A percentile compares a stretch with the other conserved stretches of the same genome.
phyloP scores from a whole-genome alignment of 2,113 vertebrate genomes.

The Stigmatopora argus region DNA sequence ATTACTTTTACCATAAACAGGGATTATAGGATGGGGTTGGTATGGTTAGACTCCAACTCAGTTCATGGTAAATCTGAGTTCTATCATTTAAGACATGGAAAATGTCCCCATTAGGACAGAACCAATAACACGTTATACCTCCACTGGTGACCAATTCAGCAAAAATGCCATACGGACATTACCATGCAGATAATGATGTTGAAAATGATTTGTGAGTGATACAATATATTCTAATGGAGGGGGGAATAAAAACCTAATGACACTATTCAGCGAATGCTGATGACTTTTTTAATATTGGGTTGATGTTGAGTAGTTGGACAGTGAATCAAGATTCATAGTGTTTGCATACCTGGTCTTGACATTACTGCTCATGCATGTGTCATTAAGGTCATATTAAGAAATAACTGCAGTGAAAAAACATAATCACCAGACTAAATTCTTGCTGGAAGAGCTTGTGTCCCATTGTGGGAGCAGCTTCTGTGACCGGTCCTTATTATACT shows the following conservation, averaged over 20 bases:
- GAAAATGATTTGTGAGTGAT: slow-evolving; percentile 44
- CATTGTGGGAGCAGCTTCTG: slow-evolving; percentile 30
- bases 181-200: slow-evolving; percentile 52
- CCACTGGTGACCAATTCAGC: slow-evolving; percentile 16
- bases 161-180: slow-evolving; percentile 54
- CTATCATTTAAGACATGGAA: no score
- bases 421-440: slow-evolving; percentile 23
- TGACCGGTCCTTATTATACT: slow-evolving; percentile 40
- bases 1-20: not conserved
- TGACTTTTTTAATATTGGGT: slow-evolving; percentile 41
- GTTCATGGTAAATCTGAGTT: not conserved
- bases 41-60: not conserved
- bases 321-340: slow-evolving; percentile 22
- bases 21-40: not conserved
- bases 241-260: slow-evolving; percentile 37
- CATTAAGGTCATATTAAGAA: slow-evolving; percentile 33
- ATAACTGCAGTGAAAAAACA: slow-evolving; percentile 27
- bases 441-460: slow-evolving; percentile 18
- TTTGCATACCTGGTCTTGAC: slow-evolving; percentile 29
- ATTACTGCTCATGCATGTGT: slow-evolving; percentile 12
- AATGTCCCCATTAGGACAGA: slow-evolving; percentile 21
- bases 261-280: slow-evolving; percentile 38
- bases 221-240: slow-evolving; percentile 45
- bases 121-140: slow-evolving; percentile 30
- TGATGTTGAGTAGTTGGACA: slow-evolving; percentile 28